A percentile compares a stretch with the other conserved stretches of the same genome.
These are phyloP conservation scores for Lycaena phlaeas DNA, from an alignment of 2,888 invertebrate species.

Conservation along the genomic window DNA sequence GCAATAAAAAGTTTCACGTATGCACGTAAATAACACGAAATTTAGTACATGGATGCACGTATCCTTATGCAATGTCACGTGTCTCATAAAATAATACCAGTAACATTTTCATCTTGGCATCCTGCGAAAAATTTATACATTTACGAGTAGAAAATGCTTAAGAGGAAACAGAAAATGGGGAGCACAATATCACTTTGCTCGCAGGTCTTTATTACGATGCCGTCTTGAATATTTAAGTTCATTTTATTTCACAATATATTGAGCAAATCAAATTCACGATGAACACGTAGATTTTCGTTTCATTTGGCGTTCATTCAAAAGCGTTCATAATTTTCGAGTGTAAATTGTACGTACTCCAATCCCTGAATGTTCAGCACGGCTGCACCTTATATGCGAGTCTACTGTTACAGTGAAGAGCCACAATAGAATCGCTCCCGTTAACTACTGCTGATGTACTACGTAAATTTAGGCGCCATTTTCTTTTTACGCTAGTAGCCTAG, in stretches of 20 bases:
- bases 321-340: too few species aligned
- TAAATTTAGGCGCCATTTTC: too few species aligned
- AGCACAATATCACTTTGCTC: conserved; percentile 7
- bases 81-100: conserved; percentile 9
- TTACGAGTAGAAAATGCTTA: conserved; percentile 7
- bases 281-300: too few species aligned
- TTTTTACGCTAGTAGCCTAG: too few species aligned
- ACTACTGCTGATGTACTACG: too few species aligned
- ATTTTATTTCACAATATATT: conserved; percentile 8
- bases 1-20: too few species aligned
- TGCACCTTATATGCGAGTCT: too few species aligned
- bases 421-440: too few species aligned
- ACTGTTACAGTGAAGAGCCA: too few species aligned
- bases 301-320: conserved; percentile 5
- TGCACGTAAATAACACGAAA: conserved; percentile 2
- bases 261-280: too few species aligned
- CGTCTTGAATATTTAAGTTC: conserved; percentile 7
- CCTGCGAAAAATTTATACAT: conserved; percentile 1
- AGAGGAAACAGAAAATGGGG: conserved; percentile 9
- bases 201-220: conserved; percentile 4
- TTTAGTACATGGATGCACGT: neutral
- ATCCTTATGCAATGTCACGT: conserved; percentile 6
- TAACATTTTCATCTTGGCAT: conserved; percentile 6
- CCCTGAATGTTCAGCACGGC: too few species aligned
- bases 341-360: too few species aligned